Conservation (phyloP, 1,140 invertebrate species). For the Laodelphax striatellus region DNA sequence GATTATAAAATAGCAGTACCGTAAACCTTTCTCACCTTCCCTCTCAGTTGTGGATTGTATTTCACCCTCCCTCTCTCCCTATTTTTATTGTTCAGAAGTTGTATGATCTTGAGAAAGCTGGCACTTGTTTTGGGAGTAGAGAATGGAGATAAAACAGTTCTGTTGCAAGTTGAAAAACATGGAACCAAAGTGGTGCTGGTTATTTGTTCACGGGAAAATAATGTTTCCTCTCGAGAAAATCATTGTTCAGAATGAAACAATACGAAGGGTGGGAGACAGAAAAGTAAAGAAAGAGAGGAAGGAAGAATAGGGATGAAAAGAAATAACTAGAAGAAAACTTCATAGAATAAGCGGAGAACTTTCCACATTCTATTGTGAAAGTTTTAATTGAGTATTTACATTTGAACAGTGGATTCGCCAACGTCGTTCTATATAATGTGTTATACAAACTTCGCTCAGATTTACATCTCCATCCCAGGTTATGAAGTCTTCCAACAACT, state of each 20-base stretch:
- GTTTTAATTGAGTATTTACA: conserved; percentile 8
- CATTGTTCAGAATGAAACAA: not conserved
- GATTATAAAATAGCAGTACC: no score
- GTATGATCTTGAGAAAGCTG: no score
- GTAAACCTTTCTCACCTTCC: no score
- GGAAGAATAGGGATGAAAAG: not conserved
- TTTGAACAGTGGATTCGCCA: not conserved
- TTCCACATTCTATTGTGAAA: conserved; percentile 5
- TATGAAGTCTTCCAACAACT: no score
- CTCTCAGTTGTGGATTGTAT: no score
- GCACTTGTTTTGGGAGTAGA: no score
- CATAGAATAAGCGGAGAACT: not conserved
- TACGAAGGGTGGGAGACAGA: not conserved
- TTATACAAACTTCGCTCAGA: no score
- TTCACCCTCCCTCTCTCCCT: no score
- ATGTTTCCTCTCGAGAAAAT: conserved; percentile 1
- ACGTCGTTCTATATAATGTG: no score
- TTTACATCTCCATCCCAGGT: no score
- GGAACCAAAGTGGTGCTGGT: not conserved
- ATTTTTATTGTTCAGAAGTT: no score
- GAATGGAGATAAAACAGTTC: no score
- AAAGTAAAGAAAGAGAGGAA: not conserved
- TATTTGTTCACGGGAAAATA: not conserved
- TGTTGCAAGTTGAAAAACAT: not conserved
- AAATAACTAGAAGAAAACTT: not conserved